phyloP scores from a whole-genome alignment of 2,113 vertebrate species.

The Microcebus tavaratra region DNA sequence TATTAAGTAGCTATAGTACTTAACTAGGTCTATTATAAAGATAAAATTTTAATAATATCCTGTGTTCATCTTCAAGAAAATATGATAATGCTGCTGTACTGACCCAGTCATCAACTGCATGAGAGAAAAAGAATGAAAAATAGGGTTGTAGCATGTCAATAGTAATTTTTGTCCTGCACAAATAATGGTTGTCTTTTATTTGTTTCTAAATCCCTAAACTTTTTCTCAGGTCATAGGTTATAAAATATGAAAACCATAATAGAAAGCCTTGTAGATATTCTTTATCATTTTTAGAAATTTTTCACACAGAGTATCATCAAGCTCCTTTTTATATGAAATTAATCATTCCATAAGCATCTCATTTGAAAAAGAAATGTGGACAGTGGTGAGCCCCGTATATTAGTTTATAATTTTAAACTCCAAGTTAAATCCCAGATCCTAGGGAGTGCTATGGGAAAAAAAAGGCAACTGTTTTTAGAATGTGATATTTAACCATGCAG shows the following conservation, averaged over 20 bases:
- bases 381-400: background rate
- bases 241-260: background rate
- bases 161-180: background rate
- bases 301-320: background rate
- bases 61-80: background rate
- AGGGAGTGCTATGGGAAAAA: background rate
- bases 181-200: background rate
- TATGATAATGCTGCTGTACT: background rate
- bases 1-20: background rate
- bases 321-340: background rate
- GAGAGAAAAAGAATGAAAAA: background rate
- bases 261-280: background rate
- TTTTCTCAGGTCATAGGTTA: background rate
- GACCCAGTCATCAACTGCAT: background rate
- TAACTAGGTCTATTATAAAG: background rate
- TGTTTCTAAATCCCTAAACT: background rate
- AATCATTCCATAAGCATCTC: background rate
- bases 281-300: background rate
- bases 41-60: background rate
- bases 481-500: background rate
- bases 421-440: background rate
- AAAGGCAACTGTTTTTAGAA: background rate
- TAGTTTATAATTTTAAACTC: slow-evolving; percentile 22
- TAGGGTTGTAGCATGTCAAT: background rate
- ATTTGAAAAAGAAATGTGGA: slow-evolving; percentile 23